Evolutionary conservation across 1,140 invertebrate species (phyloP), one percentile per base, ranked within the genome.

Genomic region (Cheumatopsyche charites): DNA sequence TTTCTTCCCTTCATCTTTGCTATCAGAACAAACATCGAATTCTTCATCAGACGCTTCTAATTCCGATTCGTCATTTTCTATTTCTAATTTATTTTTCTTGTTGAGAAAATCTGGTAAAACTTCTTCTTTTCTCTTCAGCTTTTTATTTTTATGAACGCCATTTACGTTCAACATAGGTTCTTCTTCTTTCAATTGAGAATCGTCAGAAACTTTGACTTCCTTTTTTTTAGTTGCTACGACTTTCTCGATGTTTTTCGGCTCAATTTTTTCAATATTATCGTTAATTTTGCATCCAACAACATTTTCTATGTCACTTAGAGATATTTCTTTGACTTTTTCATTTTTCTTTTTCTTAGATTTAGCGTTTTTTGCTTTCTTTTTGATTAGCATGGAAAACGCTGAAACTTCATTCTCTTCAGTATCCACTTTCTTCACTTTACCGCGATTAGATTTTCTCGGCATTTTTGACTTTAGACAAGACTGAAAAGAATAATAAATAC

Each of bases 1-100:
- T 36, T 55, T n/a, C 12, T n/a, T 23, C 1, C 66, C 66, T 55
- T 55, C 41, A 9, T 55, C 47, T 36, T 21, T 41, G n/a, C 66
- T 68, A 23, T 58, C 55, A 4, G 21, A 23, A 25, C 23, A 58
- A 23, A 23, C 19, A 12, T 58, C 43, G 13, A 47, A 47, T 12
- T 47, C 43, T 6, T 47, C 43, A n/a, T 12, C 43, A 47, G 11
- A n/a, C 13, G 4, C 43, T 47, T 47, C 43, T n/a, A 47, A 47
- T 47, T n/a, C 12, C 13, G 15, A n/a, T 47, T 47, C 15, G 3
- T 4, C 13, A n/a, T 47, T 47, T 15, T 15, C 11, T 47, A 47
- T 2, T 6, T 47, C 4, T 13, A 13, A 4, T 15, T 12, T 47
- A 2, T 47, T 47, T 47, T n/a, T 47, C 15, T 47, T 12, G 13